These are phyloP conservation scores for Bathynomus jamesi DNA, from an alignment of 1,140 invertebrate genomes.

Conservation along the genomic window DNA sequence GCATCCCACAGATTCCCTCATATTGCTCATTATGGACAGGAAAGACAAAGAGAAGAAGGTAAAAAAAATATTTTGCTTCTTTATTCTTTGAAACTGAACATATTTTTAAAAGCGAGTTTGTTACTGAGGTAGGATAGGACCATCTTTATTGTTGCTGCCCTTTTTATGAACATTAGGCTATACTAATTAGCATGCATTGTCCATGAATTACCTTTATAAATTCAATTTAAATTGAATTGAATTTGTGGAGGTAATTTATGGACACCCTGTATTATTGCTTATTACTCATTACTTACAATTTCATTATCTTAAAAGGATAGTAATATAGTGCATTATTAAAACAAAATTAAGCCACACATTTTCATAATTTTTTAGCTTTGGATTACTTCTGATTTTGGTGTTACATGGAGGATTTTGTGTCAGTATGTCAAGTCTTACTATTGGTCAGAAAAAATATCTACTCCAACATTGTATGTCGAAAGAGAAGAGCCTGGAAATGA, in stretches of 20 bases:
- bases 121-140: background rate
- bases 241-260: background rate
- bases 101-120: background rate
- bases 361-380: constrained; percentile 6
- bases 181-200: background rate
- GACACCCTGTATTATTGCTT: background rate
- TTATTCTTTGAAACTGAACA: background rate
- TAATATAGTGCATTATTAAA: background rate
- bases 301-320: background rate
- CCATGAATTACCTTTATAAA: background rate
- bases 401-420: background rate
- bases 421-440: constrained; percentile 10
- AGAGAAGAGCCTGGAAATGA: constrained; percentile 9
- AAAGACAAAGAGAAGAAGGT: constrained; percentile 58
- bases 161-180: background rate
- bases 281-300: background rate
- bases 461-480: constrained; percentile 6
- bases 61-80: constrained; percentile 40
- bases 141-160: background rate
- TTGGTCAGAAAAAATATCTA: background rate
- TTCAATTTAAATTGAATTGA: background rate
- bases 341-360: background rate
- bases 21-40: constrained; percentile 62
- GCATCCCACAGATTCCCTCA: constrained; percentile 56
- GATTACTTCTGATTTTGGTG: constrained; percentile 9